Percentiles rank a stretch among this genome's conserved stretches.
These are phyloP conservation scores for Macquaria australasica DNA, from an alignment of 2,113 vertebrate genomes.

Conservation along the genomic window DNA sequence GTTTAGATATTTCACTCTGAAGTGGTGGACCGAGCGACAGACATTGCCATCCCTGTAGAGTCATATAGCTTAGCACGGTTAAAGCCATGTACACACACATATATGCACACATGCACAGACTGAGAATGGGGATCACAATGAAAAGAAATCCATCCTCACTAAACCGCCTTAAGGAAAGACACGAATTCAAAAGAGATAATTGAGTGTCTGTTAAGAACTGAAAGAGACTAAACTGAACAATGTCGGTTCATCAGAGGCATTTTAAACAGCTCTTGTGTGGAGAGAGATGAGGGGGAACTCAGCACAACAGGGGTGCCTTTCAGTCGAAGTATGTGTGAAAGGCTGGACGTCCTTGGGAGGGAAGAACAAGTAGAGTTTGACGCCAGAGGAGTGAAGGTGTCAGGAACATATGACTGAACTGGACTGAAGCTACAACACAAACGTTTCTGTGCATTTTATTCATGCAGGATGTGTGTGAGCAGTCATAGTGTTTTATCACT, in stretches of 20 bases:
- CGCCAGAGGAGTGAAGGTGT: slow-evolving; percentile 23
- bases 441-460: background rate
- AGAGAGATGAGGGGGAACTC: background rate
- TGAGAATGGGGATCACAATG: background rate
- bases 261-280: background rate
- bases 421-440: background rate
- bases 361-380: background rate
- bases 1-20: no score
- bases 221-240: background rate
- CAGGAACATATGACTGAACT: slow-evolving; percentile 36
- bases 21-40: no score
- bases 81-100: no score
- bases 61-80: no score
- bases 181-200: background rate
- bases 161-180: background rate
- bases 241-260: background rate
- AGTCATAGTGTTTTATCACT: background rate
- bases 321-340: slow-evolving; percentile 8
- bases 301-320: background rate
- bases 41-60: no score
- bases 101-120: background rate
- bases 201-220: background rate
- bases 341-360: slow-evolving; percentile 15
- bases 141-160: background rate
- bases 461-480: background rate